Evolutionary conservation across 2,888 invertebrate genomes (phyloP), one percentile per base, ranked within the genome.

Genomic region (Sinhomidia bicolor): DNA sequence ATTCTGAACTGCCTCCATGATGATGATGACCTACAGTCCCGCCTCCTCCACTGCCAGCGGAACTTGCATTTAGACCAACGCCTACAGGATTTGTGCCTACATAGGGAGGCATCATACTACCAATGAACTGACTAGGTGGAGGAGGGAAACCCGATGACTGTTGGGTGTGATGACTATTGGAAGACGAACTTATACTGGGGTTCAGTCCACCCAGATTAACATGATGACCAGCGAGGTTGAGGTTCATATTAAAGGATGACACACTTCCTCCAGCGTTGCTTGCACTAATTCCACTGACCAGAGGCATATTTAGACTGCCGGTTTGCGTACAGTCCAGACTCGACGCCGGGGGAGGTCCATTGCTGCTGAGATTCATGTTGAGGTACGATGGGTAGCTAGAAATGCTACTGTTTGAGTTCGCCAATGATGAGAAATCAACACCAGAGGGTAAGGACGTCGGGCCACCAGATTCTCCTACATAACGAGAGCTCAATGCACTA

Each of bases 371-470:
- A 92, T 92, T 93, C 91, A 92, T 91, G 89, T 92, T 93, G 74
- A 93, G 92, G 90, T 92, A 93, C 91, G 92, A 92, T 91, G 93
- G 93, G 93, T 92, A 94, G 93, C 93, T 94, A 93, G 93, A 93
- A 93, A 93, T 93, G 93, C 93, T 94, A 93, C 93, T 94, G 92
- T 93, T 93, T 93, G 93, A 94, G 93, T 93, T 94, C 93, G 93
- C 93, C 93, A 93, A 93, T 93, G 92, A 94, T 93, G 93, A 93
- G 93, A 92, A 94, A 93, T 93, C 94, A 88, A 94, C 93, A 86
- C 93, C 92, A 91, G 93, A 92, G 84, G 93, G 93, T 92, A 94
- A 92, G 90, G 94, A 93, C 89, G 93, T 57, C 57, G 92, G 90
- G 26, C 90, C 90, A 78, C 91, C 89, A 71, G 90, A 62, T 76